Conservation (phyloP, 2,888 invertebrate species). For the Ceramica pisi region DNA sequence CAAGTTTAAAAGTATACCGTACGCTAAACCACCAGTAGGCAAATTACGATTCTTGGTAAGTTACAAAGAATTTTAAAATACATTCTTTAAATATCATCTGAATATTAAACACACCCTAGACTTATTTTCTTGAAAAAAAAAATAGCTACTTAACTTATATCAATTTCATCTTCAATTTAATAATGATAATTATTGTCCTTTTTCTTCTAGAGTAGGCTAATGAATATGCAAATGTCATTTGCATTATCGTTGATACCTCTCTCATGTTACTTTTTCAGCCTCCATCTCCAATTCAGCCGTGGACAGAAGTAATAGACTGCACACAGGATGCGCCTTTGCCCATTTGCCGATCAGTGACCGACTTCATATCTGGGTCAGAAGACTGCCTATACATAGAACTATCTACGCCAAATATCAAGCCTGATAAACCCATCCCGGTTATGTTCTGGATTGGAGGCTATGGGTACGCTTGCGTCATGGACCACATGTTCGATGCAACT, state of each 20-base stretch:
- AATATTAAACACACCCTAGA: background rate
- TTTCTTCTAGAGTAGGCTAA: background rate
- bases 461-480: constrained; percentile 75
- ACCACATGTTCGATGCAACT: constrained; percentile 79
- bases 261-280: constrained; percentile 75
- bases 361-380: constrained; percentile 73
- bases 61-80: constrained; percentile 17
- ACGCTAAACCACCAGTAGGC: constrained; percentile 84
- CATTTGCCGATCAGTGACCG: constrained; percentile 61
- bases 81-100: background rate
- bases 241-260: background rate
- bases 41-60: constrained; percentile 82
- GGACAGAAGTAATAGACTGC: constrained; percentile 79
- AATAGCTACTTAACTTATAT: too few relatives aligned
- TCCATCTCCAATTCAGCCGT: constrained; percentile 76
- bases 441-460: constrained; percentile 89
- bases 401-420: constrained; percentile 76
- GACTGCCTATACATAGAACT: constrained; percentile 87
- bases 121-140: background rate
- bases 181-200: background rate
- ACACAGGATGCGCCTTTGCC: constrained; percentile 74
- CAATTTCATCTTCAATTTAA: too few relatives aligned
- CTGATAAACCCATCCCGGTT: constrained; percentile 83
- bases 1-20: constrained; percentile 84
- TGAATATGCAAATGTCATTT: background rate